phyloP scores from a whole-genome alignment of 2,888 invertebrate genomes.

The Meganola albula region DNA sequence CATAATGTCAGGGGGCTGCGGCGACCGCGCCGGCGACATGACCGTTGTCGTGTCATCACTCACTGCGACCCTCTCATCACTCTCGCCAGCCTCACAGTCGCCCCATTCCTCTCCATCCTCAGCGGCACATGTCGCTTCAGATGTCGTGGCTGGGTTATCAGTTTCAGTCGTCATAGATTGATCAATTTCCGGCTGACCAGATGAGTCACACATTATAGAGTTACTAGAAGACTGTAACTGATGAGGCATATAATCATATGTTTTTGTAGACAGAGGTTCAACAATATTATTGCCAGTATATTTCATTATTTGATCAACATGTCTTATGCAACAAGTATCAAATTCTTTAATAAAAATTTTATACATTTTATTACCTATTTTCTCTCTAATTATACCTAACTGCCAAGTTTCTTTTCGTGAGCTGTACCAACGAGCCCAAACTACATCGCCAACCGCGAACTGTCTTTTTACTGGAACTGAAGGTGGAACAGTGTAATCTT shows the following conservation, averaged over 20 bases:
- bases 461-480: not conserved
- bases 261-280: not conserved
- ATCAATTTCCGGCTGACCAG: not conserved
- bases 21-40: too few relatives aligned
- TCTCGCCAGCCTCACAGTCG: not conserved
- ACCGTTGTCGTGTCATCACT: too few relatives aligned
- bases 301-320: slow-evolving; percentile 2
- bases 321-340: not conserved
- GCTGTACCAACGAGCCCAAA: slow-evolving; percentile 6
- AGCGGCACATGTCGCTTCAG: not conserved
- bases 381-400: slow-evolving; percentile 1
- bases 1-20: too few relatives aligned
- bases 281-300: not conserved
- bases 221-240: too few relatives aligned
- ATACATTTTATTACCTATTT: slow-evolving; percentile 5
- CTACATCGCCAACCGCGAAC: not conserved
- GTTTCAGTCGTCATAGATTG: not conserved
- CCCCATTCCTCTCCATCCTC: not conserved
- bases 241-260: too few relatives aligned
- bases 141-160: not conserved
- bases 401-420: slow-evolving; percentile 2
- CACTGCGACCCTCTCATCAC: not conserved
- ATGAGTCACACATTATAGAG: not conserved
- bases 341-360: slow-evolving; percentile 1
- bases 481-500: not conserved